Evolutionary conservation across 2,113 vertebrate species (phyloP), one percentile per base, ranked within the genome.

Genomic region (Chloropsis hardwickii): DNA sequence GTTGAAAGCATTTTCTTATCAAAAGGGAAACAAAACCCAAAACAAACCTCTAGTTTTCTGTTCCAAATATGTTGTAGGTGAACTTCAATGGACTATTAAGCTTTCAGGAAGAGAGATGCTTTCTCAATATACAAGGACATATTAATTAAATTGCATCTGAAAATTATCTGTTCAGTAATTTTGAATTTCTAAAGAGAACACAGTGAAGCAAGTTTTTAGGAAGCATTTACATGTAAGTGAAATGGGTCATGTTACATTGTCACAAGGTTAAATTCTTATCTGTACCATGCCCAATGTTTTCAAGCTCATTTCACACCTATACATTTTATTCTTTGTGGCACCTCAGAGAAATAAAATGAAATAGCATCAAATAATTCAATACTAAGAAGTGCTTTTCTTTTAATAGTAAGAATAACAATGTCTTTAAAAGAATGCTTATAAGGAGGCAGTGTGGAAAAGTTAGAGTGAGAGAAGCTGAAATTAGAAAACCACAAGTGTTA

Each of bases 331-430:
- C 4, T 86, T 95, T 71, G 37, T 92, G 58, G 16, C 35, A 88
- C 23, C 35, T 29, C 14, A 81, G 42, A 82, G 70, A 95, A 96
- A 91, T 65, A 88, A 84, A 73, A 86, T 51, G 21, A 77, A 77
- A 91, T 51, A 57, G 5, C 3, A n/a, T 91, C 29, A 22, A 91
- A 87, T 72, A 92, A 89, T 94, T 86, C 37, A 95, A 33, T 50
- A 70, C 10, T 62, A 65, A 48, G 16, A 79, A 79, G 24, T 54
- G 33, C 7, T 56, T 82, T 14, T 51, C 2, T 37, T 82, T 90
- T 76, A 96, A 95, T 39, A 66, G 13, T 27, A 93, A 53, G 17
- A 90, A 92, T 94, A 94, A 85, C 40, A 90, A 28, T 39, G 31
- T 37, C 24, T 60, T 64, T 51, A 22, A 81, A 91, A 84, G 16